Evolutionary conservation across 2,113 vertebrate genomes (phyloP).

Genomic region (Pachyramphus minor): DNA sequence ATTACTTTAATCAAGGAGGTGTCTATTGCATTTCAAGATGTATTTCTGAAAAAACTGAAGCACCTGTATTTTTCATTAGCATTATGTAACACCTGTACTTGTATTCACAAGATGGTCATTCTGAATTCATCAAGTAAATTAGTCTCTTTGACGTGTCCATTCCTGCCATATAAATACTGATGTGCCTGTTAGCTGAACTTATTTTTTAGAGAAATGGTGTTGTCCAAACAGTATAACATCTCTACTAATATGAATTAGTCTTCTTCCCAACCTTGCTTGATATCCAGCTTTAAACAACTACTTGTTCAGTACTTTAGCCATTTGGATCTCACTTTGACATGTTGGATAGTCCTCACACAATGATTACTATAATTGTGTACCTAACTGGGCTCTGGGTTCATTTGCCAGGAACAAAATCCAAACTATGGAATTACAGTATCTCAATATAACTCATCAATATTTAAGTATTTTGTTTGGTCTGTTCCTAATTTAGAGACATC

Average conservation of each 20-base stretch:
- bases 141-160: background rate
- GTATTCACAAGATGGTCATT: background rate
- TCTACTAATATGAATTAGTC: background rate
- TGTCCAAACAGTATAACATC: background rate
- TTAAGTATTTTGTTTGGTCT: background rate
- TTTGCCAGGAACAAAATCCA: background rate
- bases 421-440: background rate
- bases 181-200: background rate
- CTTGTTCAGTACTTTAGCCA: background rate
- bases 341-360: background rate
- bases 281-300: background rate
- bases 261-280: background rate
- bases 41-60: background rate
- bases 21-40: background rate
- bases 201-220: background rate
- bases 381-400: background rate
- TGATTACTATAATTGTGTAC: background rate
- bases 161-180: background rate
- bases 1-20: background rate
- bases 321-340: background rate
- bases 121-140: background rate
- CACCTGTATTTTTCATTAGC: background rate
- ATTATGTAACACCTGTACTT: background rate
- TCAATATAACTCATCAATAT: background rate
- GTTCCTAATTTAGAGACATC: constrained; percentile 7